Evolutionary conservation across 1,140 invertebrate genomes (phyloP).

Genomic region (Bombus picipes): DNA sequence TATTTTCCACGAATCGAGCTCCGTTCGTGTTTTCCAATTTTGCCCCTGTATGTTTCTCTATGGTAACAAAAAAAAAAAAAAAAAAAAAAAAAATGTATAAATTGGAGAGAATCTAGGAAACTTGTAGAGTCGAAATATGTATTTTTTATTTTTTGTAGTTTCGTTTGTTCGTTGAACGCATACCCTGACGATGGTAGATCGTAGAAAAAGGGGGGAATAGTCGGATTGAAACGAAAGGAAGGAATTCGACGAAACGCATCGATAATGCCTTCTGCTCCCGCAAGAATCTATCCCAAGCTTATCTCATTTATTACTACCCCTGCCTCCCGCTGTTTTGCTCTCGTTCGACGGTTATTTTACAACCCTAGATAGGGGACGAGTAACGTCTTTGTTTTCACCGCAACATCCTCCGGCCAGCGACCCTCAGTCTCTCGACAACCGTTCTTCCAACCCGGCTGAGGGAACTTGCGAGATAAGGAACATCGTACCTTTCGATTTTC

Average conservation of each 20-base stretch:
- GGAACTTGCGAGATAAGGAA: slow-evolving; percentile 61
- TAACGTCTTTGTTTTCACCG: slow-evolving; percentile 83
- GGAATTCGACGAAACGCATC: slow-evolving; percentile 59
- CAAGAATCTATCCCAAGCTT: slow-evolving; percentile 76
- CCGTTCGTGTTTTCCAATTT: slow-evolving; percentile 7
- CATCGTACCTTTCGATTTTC: slow-evolving; percentile 49
- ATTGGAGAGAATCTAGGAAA: not conserved
- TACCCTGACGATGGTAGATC: not conserved
- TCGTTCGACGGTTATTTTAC: slow-evolving; percentile 82
- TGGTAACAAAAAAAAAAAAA: not conserved
- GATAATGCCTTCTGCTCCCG: slow-evolving; percentile 72
- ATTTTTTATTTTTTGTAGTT: not conserved
- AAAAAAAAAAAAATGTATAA: not conserved
- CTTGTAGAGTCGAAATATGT: not conserved
- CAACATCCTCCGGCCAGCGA: slow-evolving; percentile 67
- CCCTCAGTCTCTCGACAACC: slow-evolving; percentile 51
- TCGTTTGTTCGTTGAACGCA: not conserved
- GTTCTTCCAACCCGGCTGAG: slow-evolving; percentile 24
- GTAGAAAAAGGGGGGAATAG: not conserved
- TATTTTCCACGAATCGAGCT: slow-evolving; percentile 18
- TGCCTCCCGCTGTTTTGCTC: slow-evolving; percentile 62
- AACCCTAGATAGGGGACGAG: slow-evolving; percentile 77
- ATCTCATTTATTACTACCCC: slow-evolving; percentile 78
- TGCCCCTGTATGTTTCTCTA: not conserved
- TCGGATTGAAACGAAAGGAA: not conserved